Evolutionary conservation across 92 coral and sea anemone genomes (phyloP), one percentile per base, ranked within the genome.

Genomic region (Paramuricea clavata): DNA sequence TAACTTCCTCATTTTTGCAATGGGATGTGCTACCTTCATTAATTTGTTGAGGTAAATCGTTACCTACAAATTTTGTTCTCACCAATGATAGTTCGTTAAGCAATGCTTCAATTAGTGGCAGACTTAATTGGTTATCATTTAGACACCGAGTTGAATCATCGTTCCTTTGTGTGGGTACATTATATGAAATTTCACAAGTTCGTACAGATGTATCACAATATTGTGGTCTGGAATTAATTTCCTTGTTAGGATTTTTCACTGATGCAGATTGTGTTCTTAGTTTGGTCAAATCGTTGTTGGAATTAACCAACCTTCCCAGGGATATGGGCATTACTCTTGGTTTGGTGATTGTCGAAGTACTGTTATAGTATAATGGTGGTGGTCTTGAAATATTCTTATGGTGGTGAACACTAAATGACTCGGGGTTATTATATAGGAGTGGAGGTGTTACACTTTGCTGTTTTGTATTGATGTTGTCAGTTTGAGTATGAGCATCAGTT

Each of bases 281-380:
- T 79, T 93, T 41, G 99, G 93, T 86, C 93, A 98, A 35, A 12
- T 23, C 31, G 0, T 11, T 3, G 6, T 32, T 52, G 12, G 30
- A 33, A 22, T 34, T 21, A 13, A 54, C 7, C 62, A 3, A 6
- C 19, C 62, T 54, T 54, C 11, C 62, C 27, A 19, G 17, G 2
- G 25, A 2, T 21, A 19, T 1, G 2, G 7, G 12, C 23, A 67
- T 50, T 34, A 32, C 27, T 23, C 0, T 15, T 35, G 10, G 16
- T 25, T 69, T 49, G 12, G 68, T 22, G 41, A 92, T 42, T 5
- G 50, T 73, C 6, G 94, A 93, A 61, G 59, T 81, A 67, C 85
- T 78, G 83, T 93, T 95, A 52, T 91, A 97, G 69, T 85, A 97
- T 16, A 97, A 87, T 7, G 99, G 99, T 10, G 99, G 99, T 28